Conservation (phyloP, 2,797 vertebrate species). For the Centropyge bicolor region DNA sequence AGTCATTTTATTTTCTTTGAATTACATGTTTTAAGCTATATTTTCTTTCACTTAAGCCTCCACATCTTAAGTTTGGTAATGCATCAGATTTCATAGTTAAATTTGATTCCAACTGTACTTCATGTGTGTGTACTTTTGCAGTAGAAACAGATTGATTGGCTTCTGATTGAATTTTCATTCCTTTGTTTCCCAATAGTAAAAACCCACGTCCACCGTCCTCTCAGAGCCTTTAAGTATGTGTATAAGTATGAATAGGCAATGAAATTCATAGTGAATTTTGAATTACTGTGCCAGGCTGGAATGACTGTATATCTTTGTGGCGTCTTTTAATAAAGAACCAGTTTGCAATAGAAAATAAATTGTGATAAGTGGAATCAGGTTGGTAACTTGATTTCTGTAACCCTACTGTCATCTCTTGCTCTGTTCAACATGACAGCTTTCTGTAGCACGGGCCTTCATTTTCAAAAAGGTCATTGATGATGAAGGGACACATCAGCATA, state of each 20-base stretch:
- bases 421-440: slow-evolving; percentile 67
- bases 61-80: neutral
- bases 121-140: neutral
- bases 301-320: slow-evolving; percentile 28
- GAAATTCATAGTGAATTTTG: slow-evolving; percentile 14
- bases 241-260: neutral
- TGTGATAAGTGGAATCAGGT: slow-evolving; percentile 55
- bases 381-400: slow-evolving; percentile 55
- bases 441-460: slow-evolving; percentile 60
- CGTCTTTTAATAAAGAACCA: slow-evolving; percentile 46
- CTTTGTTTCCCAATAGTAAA: neutral
- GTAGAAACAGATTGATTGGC: too few relatives aligned
- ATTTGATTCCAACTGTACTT: neutral
- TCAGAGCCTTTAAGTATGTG: neutral
- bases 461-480: slow-evolving; percentile 80
- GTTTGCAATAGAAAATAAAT: slow-evolving; percentile 50
- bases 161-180: too few relatives aligned
- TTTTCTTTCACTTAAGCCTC: neutral
- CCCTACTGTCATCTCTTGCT: slow-evolving; percentile 41
- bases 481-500: slow-evolving; percentile 67
- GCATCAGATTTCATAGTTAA: neutral
- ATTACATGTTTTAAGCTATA: neutral
- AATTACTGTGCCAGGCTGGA: slow-evolving; percentile 14
- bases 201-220: neutral
- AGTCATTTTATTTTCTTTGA: neutral